Evolutionary conservation across 2,888 invertebrate genomes (phyloP).

Genomic region (Prosopocoilus inquinatus): DNA sequence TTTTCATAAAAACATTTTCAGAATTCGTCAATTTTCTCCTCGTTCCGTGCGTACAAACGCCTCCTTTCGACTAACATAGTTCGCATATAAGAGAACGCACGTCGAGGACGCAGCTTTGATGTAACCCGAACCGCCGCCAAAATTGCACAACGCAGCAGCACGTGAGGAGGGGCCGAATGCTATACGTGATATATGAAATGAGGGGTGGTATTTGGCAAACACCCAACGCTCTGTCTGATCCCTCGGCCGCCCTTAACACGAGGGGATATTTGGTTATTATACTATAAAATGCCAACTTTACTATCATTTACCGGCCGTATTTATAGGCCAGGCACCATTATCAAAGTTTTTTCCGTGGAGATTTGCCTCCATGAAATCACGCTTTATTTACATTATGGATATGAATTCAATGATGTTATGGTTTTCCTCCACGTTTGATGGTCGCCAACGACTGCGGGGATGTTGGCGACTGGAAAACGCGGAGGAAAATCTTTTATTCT

Average conservation of each 20-base stretch:
- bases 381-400: too few relatives aligned
- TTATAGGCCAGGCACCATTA: not conserved
- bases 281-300: constrained; percentile 22
- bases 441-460: too few relatives aligned
- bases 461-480: too few relatives aligned
- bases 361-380: too few relatives aligned
- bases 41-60: too few relatives aligned
- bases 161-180: constrained; percentile 7
- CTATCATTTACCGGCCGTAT: constrained; percentile 14
- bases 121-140: constrained; percentile 22
- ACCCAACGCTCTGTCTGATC: constrained; percentile 20
- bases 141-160: constrained; percentile 25
- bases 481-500: too few relatives aligned
- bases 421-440: too few relatives aligned
- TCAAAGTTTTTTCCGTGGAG: too few relatives aligned
- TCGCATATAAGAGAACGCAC: not conserved
- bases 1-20: too few relatives aligned
- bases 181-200: constrained; percentile 27
- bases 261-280: constrained; percentile 23
- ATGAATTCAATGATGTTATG: too few relatives aligned
- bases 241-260: constrained; percentile 19
- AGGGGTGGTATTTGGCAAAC: constrained; percentile 28
- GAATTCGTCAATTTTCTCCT: too few relatives aligned
- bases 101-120: constrained; percentile 23
- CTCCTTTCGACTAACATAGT: too few relatives aligned